Percentiles rank a stretch among this genome's conserved stretches.
Conservation (phyloP, 1,140 invertebrate species). For the Zaprionus nigranus region DNA sequence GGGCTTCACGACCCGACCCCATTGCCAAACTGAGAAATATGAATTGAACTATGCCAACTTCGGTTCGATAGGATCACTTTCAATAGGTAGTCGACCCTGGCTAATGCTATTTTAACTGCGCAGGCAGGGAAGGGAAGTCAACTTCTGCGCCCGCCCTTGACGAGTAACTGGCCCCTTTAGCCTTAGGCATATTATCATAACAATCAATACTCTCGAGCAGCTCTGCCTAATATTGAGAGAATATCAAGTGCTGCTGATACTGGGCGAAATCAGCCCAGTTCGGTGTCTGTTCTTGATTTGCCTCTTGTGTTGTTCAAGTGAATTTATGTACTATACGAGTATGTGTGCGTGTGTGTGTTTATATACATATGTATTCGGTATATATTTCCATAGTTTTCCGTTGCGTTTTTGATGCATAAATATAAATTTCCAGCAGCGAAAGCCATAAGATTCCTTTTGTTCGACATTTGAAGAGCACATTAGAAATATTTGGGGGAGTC, state of each 20-base stretch:
- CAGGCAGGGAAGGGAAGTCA: not conserved
- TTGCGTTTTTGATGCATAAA: conserved; percentile 39
- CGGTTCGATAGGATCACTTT: not conserved
- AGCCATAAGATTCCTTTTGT: conserved; percentile 35
- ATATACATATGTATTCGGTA: not conserved
- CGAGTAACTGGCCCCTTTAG: not conserved
- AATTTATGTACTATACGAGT: conserved; percentile 30
- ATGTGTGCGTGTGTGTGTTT: conserved; percentile 9
- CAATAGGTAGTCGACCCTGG: not conserved
- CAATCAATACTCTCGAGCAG: conserved; percentile 22
- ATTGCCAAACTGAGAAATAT: not conserved
- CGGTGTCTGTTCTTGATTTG: conserved; percentile 46
- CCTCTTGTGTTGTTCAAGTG: conserved; percentile 37
- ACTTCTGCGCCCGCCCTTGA: conserved; percentile 1
- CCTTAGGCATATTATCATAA: conserved; percentile 17
- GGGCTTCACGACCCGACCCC: not conserved
- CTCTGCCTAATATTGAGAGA: conserved; percentile 1
- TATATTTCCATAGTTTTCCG: conserved; percentile 19
- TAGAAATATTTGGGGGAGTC: conserved; percentile 22
- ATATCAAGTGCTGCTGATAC: conserved; percentile 23
- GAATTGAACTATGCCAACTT: not conserved
- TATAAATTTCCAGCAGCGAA: conserved; percentile 33
- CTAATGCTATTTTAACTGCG: not conserved
- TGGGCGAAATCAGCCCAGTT: not conserved
- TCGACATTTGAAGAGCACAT: conserved; percentile 39